Base-by-base conservation (phyloP, 2,797 vertebrate genomes). In the Spondyliosoma cantharus region DNA sequence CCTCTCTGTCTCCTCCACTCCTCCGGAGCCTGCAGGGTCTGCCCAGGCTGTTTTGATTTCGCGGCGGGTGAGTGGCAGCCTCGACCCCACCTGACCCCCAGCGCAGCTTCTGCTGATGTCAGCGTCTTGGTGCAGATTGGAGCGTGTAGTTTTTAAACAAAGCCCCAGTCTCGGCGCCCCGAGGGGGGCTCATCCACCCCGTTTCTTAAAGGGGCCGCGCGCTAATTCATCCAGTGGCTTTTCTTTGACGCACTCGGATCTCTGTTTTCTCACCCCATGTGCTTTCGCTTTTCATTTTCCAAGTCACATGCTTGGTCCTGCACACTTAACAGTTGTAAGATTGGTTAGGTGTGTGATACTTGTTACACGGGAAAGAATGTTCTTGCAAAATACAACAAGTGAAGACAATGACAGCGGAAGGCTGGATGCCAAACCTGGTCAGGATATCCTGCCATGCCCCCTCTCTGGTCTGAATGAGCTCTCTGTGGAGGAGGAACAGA, bases 71-170 rank as follows among this genome's bases (percentile, higher is more conserved):
- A 95, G 87, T 92, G 91, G 93, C 93, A 94, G 93, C 89, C 89
- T 87, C 90, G 91, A 94, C 95, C 94, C 87, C 81, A 89, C 64
- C 87, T 93, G 93, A 94, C 94, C 94, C 89, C 83, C 74, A 83
- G 87, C 83, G 57, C 74, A 14, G 88, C 91, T 93, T 93, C 77
- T 93, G 94, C 94, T 94, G 93, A 95, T 93, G 93, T 95, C 94
- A 94, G 95, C 95, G 93, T 95, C 93, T 94, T 93, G 88, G 89
- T 65, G 83, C 89, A 92, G 93, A 93, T 93, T 94, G 92, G 83
- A 90, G 90, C 82, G 32, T 92, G 92, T 83, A 88, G 85, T 94
- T 94, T 91, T 93, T 92, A 91, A 94, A 95, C 94, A 94, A 94
- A 94, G 92, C 89, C 89, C 85, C 68, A 73, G 81, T 71, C 90